Conservation (phyloP, 2,888 invertebrate species). For the Julus scanicus region DNA sequence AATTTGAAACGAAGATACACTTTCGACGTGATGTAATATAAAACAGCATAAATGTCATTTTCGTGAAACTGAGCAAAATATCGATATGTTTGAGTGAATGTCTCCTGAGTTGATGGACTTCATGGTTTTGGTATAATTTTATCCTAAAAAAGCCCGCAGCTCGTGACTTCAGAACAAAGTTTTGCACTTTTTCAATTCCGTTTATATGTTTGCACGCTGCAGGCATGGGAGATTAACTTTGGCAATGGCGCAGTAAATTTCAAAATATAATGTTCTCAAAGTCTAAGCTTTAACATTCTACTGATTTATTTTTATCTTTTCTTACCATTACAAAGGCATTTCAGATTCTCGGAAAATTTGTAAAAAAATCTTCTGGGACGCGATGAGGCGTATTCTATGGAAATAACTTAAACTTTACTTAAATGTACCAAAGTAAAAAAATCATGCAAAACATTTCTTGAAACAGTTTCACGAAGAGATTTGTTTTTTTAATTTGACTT, state of each 20-base stretch:
- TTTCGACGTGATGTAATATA: neutral
- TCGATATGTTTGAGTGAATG: neutral
- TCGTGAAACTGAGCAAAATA: neutral
- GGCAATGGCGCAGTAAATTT: conserved; percentile 6
- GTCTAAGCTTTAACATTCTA: neutral
- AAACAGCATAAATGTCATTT: neutral
- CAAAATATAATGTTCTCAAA: neutral
- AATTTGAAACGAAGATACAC: neutral
- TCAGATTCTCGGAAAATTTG: neutral
- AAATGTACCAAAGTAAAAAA: too few relatives aligned
- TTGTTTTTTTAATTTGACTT: too few relatives aligned
- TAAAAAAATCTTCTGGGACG: neutral
- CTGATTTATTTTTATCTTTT: neutral
- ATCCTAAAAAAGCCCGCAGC: neutral
- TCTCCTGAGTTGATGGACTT: neutral
- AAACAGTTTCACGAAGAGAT: too few relatives aligned
- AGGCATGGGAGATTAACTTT: neutral
- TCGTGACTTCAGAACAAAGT: neutral
- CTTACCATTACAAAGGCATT: neutral
- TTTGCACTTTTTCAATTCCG: conserved; percentile 15
- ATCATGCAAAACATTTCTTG: too few relatives aligned
- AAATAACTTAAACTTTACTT: too few relatives aligned
- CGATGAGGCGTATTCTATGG: neutral
- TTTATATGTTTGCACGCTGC: neutral
- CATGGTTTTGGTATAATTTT: neutral